Base-by-base conservation (phyloP, 2,888 invertebrate species). In the Dastarcus helophoroides region DNA sequence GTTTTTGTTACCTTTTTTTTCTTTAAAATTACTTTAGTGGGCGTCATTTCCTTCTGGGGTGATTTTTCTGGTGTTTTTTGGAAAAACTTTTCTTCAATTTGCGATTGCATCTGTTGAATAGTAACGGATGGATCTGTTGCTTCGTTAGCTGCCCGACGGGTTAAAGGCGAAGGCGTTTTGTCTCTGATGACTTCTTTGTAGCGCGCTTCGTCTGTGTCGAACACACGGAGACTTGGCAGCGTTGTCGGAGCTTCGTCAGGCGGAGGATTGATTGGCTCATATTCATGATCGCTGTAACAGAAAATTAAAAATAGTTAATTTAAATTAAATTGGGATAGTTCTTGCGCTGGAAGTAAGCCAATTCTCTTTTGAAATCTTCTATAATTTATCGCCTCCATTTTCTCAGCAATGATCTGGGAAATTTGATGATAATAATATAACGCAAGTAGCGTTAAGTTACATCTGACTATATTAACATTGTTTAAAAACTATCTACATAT, bases 271-370 rank as follows among this genome's bases (percentile, higher is more conserved):
- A 89, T 79, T 47, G 85, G 83, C 69, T 89, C 89, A 68, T 89
- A 89, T 65, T 88, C 85, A 75, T 89, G 88, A 71, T 88, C 88
- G 72, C 88, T 89, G 69, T 48, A 75, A 74, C 2, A 19, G 19
- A 19, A 25, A 7, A 26, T 13, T 13, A 6, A 26, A 13, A 26
- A 13, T 13, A 26, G 6, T 19, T 19, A 19, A n/a, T n/a, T n/a
- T n/a, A n/a, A n/a, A n/a, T n/a, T n/a, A n/a, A n/a, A n/a, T n/a
- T n/a, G n/a, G n/a, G n/a, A n/a, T n/a, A n/a, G n/a, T n/a, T n/a
- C n/a, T n/a, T n/a, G n/a, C n/a, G n/a, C n/a, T n/a, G n/a, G n/a
- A n/a, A n/a, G n/a, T n/a, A n/a, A n/a, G n/a, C n/a, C n/a, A n/a
- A n/a, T n/a, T n/a, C n/a, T n/a, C n/a, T n/a, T n/a, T n/a, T n/a